Evolutionary conservation across 1,140 invertebrate species (phyloP), one percentile per base, ranked within the genome.

Genomic region (Halesus radiatus): DNA sequence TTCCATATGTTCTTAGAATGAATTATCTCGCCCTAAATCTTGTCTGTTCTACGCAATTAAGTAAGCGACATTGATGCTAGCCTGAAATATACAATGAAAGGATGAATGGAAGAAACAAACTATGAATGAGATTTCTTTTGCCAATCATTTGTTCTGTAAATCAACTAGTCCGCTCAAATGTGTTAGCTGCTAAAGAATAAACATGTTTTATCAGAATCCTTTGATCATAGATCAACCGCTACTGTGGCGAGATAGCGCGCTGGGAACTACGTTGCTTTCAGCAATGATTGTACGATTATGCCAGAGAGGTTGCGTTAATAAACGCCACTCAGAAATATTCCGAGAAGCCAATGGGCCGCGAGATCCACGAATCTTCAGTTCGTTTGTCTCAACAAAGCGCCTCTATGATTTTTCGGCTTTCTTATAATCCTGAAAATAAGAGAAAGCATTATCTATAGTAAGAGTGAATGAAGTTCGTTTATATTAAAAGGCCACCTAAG

Each of bases 241-340:
- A 23, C 32, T 20, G 66, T 23, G 26, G 62, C 7, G 26, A 66
- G 62, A 32, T n/a, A 45, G 13, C 37, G 37, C 37, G 1, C 37
- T 45, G 37, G 22, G 16, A 32, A 66, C 62, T 66, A 66, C 32
- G 23, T 70, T 50, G 52, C 66, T 50, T 18, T 45, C n/a, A 13
- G 66, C 37, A 29, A 15, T 18, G 22, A 37, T 45, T 70, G 66
- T 70, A 18, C 37, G 66, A 70, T 70, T 70, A 70, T 20, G 22
- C 22, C 16, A 32, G 37, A 18, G 18, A 18, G 18, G 18, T 7
- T 70, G 66, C 66, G 20, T 70, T 70, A 70, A 70, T 70, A 70
- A 32, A 52, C 37, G 66, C 66, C 66, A 70, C 66, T 70, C 66
- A 70, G 20, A 52, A 70, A 70, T 70, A 70, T 70, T 70, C 66